Conservation (phyloP, 2,113 vertebrate species). For the Mirza zaza region DNA sequence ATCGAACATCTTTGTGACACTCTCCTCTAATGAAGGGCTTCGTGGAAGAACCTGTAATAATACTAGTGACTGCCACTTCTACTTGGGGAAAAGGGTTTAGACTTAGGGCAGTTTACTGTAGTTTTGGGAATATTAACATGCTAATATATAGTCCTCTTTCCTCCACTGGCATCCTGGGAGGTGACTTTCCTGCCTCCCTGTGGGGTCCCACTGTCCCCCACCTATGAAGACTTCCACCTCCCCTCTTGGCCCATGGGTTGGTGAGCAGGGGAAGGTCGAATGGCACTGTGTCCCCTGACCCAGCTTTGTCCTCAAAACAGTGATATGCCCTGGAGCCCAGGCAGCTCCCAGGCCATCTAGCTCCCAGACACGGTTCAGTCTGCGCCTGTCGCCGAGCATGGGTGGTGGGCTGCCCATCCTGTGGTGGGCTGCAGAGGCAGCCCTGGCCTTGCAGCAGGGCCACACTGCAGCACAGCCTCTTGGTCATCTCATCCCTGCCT, state of each 20-base stretch:
- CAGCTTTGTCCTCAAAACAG: accelerated
- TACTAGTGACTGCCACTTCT: too few relatives aligned
- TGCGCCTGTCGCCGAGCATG: accelerated
- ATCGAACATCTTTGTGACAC: accelerated
- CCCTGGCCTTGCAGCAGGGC: accelerated
- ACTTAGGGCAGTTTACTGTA: not conserved
- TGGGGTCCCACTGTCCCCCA: not conserved
- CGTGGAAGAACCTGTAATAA: not conserved
- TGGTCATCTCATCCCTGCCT: not conserved
- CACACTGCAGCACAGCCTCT: accelerated
- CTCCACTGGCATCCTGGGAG: not conserved
- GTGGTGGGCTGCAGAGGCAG: accelerated
- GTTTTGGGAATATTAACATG: not conserved
- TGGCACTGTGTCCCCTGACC: not conserved
- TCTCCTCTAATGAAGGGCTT: not conserved
- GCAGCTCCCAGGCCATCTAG: not conserved
- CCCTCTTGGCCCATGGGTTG: not conserved
- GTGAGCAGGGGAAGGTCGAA: not conserved
- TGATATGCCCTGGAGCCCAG: too few relatives aligned
- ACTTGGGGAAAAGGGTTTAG: not conserved
- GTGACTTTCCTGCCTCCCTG: not conserved
- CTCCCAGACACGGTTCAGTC: not conserved
- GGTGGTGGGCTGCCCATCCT: accelerated
- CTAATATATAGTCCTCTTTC: accelerated
- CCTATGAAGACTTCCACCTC: not conserved